Conservation (phyloP, 2,113 vertebrate species). For the Piaya cayana region DNA sequence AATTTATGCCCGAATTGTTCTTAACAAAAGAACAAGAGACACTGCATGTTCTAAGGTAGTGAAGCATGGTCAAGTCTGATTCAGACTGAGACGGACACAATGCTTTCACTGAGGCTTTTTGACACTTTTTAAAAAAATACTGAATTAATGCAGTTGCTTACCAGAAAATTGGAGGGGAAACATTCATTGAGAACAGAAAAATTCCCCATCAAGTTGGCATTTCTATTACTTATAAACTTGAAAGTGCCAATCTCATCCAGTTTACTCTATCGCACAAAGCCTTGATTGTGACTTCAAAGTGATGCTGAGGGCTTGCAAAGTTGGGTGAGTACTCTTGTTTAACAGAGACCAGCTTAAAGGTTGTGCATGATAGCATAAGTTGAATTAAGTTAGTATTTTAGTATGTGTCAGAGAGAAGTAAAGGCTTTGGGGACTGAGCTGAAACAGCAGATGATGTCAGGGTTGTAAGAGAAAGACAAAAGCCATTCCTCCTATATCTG, state of each 20-base stretch:
- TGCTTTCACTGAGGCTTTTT: background rate
- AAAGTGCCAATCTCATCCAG: background rate
- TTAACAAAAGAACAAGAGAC: background rate
- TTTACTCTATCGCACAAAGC: background rate
- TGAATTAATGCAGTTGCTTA: background rate
- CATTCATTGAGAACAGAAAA: background rate
- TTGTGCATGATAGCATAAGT: background rate
- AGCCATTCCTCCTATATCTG: background rate
- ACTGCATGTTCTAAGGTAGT: background rate
- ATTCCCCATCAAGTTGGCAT: background rate
- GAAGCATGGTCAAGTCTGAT: background rate
- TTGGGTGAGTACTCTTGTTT: background rate
- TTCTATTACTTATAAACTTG: background rate
- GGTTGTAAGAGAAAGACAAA: background rate
- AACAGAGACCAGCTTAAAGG: background rate
- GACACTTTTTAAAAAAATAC: background rate
- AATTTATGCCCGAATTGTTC: background rate
- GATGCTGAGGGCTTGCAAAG: background rate
- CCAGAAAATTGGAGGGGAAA: background rate
- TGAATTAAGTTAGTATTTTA: conserved; percentile 15
- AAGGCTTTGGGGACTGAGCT: background rate
- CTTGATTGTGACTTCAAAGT: conserved; percentile 13
- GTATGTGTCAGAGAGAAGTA: background rate
- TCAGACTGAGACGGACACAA: background rate
- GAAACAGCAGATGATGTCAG: background rate